Evolutionary conservation across 2,113 vertebrate species (phyloP), one percentile per base, ranked within the genome.

Genomic region (Leucoraja erinaceus): DNA sequence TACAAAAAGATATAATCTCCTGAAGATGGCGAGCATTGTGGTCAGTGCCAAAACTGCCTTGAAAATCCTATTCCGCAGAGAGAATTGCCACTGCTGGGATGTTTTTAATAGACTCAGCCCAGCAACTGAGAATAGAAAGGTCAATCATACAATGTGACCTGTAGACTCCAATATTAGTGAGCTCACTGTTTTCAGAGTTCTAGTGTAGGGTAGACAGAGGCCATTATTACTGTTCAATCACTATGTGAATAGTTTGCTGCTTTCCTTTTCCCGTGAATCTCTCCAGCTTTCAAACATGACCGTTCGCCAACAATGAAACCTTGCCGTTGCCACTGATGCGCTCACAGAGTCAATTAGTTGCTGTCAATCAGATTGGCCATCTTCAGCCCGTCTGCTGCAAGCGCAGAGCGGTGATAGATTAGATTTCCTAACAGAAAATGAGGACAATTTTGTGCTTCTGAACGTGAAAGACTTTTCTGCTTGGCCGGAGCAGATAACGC

Each of bases 281-380:
- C 10, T 74, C 1, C 66, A 91, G 90, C 68, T 91, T 22, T 72
- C 68, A 91, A 63, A 59, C 63, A 31, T 88, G 59, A 33, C 83
- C 18, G 83, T n/a, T 61, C n/a, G 56, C 66, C 38, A 91, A 54
- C 90, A 28, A 25, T 54, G 54, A 79, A 79, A 72, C 4, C 47
- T 54, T 91, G 31, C 28, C 11, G 47, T 54, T 74, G 68, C 38
- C 70, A 28, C 90, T 54, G 90, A 91, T 54, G 18, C 38, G 90
- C 90, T 91, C 20, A 91, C 28, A 33, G 38, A 74, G 22, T 47
- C 90, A 91, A 28, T 91, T 91, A 91, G 68, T 91, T 72, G 38
- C 63, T 1, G 38, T 72, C 90, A 74, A 54, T 88, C 59, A 88
- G 90, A 22, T 28, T 91, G 90, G 33, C 20, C 47, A 22, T 28